Evolutionary conservation across 2,888 invertebrate species (phyloP).

Genomic region (Hoplodrina ambigua): DNA sequence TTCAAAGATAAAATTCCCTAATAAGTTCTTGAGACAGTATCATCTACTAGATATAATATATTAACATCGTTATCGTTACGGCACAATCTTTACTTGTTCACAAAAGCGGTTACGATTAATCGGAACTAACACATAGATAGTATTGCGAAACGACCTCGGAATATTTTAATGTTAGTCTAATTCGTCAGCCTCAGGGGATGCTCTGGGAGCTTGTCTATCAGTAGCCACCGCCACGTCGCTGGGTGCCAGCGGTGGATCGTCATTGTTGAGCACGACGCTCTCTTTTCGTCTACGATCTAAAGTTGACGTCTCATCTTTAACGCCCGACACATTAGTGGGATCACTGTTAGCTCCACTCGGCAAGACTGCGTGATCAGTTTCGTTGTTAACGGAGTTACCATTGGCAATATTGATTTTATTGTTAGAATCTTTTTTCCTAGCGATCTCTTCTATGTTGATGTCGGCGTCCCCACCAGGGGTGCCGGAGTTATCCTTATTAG

Average conservation of each 20-base stretch:
- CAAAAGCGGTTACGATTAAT: conserved; percentile 75
- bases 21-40: conserved; percentile 59
- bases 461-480: conserved; percentile 66
- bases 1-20: conserved; percentile 57
- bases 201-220: conserved; percentile 73
- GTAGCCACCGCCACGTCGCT: conserved; percentile 51
- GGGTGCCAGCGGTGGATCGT: conserved; percentile 69
- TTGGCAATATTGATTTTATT: conserved; percentile 67
- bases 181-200: conserved; percentile 81
- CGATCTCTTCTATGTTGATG: conserved; percentile 83
- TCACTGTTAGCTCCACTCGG: conserved; percentile 66
- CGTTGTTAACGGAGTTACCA: conserved; percentile 65
- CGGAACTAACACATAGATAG: conserved; percentile 69
- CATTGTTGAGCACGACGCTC: conserved; percentile 62
- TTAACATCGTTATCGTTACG: conserved; percentile 65
- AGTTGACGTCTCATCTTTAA: conserved; percentile 72
- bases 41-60: conserved; percentile 57
- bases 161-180: conserved; percentile 78
- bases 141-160: conserved; percentile 69
- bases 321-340: conserved; percentile 60
- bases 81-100: conserved; percentile 69
- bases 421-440: conserved; percentile 72
- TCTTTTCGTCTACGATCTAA: conserved; percentile 84
- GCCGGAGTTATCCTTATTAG: conserved; percentile 70
- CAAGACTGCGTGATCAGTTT: conserved; percentile 60